A percentile compares a stretch with the other conserved stretches of the same genome.
Evolutionary conservation across 2,113 vertebrate genomes (phyloP).

Genomic region (Pantherophis guttatus): DNA sequence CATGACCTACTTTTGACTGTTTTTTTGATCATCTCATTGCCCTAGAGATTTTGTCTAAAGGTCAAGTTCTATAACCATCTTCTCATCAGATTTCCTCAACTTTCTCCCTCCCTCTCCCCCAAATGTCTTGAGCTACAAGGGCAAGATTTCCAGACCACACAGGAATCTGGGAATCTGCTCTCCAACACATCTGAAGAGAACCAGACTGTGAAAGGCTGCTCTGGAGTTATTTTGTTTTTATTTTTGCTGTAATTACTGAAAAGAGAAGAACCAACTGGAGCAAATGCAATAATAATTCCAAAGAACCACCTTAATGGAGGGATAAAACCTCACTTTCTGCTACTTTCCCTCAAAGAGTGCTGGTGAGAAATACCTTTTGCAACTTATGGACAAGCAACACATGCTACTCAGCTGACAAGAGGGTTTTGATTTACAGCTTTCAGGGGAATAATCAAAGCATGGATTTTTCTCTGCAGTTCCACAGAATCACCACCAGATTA

Average conservation of each 20-base stretch:
- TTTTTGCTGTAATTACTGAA: background rate
- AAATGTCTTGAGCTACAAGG: background rate
- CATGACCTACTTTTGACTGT: background rate
- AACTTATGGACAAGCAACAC: background rate
- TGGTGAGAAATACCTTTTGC: background rate
- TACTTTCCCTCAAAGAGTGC: background rate
- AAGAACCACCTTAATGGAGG: background rate
- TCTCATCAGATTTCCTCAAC: background rate
- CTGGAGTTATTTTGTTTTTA: background rate
- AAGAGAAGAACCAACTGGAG: background rate
- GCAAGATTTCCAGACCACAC: background rate
- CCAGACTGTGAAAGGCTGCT: background rate
- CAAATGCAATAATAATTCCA: background rate
- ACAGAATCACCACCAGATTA: conserved; percentile 4
- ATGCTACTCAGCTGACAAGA: background rate
- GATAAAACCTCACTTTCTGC: background rate
- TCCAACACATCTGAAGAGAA: background rate
- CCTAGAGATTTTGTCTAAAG: background rate
- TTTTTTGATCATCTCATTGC: conserved; percentile 2
- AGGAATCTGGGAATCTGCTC: background rate
- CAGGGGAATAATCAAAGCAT: rapidly evolving
- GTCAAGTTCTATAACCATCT: background rate
- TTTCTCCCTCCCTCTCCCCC: no score
- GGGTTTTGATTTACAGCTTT: background rate
- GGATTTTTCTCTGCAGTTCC: background rate